A percentile compares a stretch with the other conserved stretches of the same genome.
phyloP scores from a whole-genome alignment of 2,113 vertebrate genomes.

The Noturus placidus region DNA sequence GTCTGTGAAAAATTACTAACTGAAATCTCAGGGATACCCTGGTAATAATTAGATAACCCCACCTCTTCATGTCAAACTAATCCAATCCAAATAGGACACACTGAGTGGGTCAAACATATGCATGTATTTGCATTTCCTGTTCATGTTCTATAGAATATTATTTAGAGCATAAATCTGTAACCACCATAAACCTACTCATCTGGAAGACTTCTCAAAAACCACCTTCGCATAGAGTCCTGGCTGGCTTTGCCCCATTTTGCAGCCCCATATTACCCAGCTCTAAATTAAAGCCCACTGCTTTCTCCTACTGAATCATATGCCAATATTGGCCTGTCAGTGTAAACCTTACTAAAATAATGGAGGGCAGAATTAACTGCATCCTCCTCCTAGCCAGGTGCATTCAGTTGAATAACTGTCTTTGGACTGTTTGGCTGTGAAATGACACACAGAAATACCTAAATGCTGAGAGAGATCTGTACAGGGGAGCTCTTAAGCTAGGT shows the following conservation, averaged over 20 bases:
- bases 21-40: no score
- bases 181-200: background rate
- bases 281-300: slow-evolving; percentile 12
- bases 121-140: background rate
- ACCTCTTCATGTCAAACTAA: background rate
- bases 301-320: background rate
- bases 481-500: background rate
- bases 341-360: background rate
- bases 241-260: background rate
- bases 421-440: background rate
- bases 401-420: background rate
- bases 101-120: background rate
- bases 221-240: no score
- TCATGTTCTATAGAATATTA: background rate
- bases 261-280: slow-evolving; percentile 1
- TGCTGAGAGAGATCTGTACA: background rate
- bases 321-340: slow-evolving; percentile 1
- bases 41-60: background rate
- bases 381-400: background rate
- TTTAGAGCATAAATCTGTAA: background rate
- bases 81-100: background rate
- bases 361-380: background rate
- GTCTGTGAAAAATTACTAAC: background rate
- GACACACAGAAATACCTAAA: slow-evolving; percentile 22
- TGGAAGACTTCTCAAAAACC: background rate